Conservation (phyloP, 2,888 invertebrate genomes). For the Drosophila fulvimacula region DNA sequence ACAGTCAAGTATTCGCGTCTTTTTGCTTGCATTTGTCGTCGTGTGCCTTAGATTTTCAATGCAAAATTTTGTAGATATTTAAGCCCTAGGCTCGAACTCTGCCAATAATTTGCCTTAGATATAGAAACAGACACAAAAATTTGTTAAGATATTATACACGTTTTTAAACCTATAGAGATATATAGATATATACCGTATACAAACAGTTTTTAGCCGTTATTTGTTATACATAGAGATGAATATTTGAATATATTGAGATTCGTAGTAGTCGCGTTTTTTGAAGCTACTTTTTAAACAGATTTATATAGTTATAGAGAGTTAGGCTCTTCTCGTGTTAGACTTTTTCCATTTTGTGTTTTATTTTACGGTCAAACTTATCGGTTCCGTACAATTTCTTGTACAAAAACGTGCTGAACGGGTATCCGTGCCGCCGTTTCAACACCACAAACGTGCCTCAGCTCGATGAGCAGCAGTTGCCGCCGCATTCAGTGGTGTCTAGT, state of each 20-base stretch:
- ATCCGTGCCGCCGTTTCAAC: constrained; percentile 64
- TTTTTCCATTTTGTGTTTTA: constrained; percentile 38
- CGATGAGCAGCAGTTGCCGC: constrained; percentile 66
- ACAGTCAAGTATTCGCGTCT: constrained; percentile 24
- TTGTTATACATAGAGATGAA: constrained; percentile 32
- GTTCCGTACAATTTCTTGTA: constrained; percentile 73
- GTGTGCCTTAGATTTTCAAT: constrained; percentile 61
- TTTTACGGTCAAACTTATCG: constrained; percentile 51
- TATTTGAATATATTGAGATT: constrained; percentile 17
- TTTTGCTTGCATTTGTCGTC: constrained; percentile 52
- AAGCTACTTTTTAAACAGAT: constrained; percentile 51
- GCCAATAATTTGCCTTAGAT: constrained; percentile 74
- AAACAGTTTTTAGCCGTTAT: constrained; percentile 46
- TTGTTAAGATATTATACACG: constrained; percentile 52
- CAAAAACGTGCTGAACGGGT: constrained; percentile 65
- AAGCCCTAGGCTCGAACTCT: constrained; percentile 54
- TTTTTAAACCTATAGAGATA: constrained; percentile 40
- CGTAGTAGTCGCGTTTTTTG: constrained; percentile 45
- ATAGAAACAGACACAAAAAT: constrained; percentile 24
- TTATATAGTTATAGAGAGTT: constrained; percentile 4
- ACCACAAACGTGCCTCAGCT: constrained; percentile 82
- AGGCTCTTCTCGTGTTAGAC: constrained; percentile 52
- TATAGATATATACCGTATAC: constrained; percentile 46
- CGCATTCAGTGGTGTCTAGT: constrained; percentile 30
- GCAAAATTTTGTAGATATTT: constrained; percentile 24